phyloP scores from a whole-genome alignment of 2,797 vertebrate genomes.

The Macrochelys suwanniensis region DNA sequence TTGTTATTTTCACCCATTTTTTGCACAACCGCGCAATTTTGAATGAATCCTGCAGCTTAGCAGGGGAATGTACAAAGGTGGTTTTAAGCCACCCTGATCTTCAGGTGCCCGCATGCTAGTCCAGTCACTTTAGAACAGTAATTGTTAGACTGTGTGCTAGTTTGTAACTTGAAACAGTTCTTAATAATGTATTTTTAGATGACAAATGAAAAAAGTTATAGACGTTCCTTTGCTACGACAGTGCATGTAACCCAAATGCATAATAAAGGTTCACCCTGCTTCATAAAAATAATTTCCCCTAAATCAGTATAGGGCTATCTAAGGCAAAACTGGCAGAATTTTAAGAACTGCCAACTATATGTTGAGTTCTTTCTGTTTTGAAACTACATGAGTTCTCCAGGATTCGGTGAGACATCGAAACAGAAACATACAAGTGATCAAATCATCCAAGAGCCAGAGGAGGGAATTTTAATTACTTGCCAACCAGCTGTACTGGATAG shows the following conservation, averaged over 20 bases:
- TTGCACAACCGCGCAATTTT: rapidly evolving
- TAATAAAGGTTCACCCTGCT: neutral
- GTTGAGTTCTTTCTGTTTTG: neutral
- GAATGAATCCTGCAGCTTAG: neutral
- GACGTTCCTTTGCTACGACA: neutral
- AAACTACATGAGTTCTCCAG: neutral
- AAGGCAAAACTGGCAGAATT: neutral
- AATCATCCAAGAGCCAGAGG: neutral
- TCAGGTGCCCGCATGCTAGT: slow-evolving; percentile 38
- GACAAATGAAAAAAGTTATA: neutral
- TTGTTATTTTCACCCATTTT: neutral
- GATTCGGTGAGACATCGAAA: neutral
- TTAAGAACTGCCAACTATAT: neutral
- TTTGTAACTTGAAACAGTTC: slow-evolving; percentile 26
- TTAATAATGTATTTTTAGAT: slow-evolving; percentile 28
- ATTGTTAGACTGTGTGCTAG: slow-evolving; percentile 51
- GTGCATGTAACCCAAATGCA: neutral
- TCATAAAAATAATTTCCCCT: neutral
- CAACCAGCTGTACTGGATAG: neutral
- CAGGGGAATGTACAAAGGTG: neutral
- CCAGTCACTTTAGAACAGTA: slow-evolving; percentile 1
- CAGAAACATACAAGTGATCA: neutral
- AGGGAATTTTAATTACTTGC: neutral
- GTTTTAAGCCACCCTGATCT: slow-evolving; percentile 48
- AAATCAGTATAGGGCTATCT: neutral